Conservation (phyloP, 2,113 vertebrate species). For the Otis tarda region DNA sequence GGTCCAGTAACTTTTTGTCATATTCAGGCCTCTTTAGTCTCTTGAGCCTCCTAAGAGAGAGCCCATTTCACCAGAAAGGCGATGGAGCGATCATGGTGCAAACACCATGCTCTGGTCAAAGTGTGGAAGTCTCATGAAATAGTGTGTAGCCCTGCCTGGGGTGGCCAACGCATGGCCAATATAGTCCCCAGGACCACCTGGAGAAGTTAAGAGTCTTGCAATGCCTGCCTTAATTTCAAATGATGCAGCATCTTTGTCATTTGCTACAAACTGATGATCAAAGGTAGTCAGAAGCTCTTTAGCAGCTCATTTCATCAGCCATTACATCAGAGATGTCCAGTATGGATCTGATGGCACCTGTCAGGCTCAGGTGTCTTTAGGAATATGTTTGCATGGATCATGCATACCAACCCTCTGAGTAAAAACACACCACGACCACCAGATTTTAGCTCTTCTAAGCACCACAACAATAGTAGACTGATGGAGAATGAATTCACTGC, state of each 20-base stretch:
- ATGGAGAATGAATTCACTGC: not conserved
- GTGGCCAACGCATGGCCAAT: fast-evolving
- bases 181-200: not conserved
- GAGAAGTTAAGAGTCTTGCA: not conserved
- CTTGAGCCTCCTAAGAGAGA: not conserved
- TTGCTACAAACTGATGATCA: not conserved
- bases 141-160: not conserved
- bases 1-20: not conserved
- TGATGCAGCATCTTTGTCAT: not conserved
- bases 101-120: not conserved
- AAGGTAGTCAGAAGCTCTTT: not conserved
- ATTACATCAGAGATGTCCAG: not conserved
- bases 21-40: not conserved
- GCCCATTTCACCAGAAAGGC: not conserved
- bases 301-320: not conserved
- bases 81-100: fast-evolving
- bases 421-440: not conserved
- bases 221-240: not conserved
- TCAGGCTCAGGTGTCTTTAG: not conserved
- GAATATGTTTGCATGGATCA: not conserved
- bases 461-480: not conserved
- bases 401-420: not conserved
- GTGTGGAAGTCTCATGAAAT: not conserved
- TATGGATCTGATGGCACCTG: not conserved
- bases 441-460: not conserved